Evolutionary conservation across 2,888 invertebrate genomes (phyloP), one percentile per base, ranked within the genome.

Genomic region (Erebia ligea): DNA sequence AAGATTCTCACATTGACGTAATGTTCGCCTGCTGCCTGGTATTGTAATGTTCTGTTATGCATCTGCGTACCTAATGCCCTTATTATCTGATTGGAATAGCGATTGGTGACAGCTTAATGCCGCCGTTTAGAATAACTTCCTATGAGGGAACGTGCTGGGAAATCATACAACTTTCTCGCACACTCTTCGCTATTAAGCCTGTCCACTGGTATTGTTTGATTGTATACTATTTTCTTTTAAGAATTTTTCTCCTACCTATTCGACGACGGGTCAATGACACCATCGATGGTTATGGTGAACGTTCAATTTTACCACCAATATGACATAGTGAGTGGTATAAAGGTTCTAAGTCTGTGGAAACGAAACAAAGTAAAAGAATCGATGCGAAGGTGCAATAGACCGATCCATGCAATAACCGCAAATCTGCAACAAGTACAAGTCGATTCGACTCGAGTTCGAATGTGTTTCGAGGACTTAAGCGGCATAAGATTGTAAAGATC

Each of bases 71-170:
- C 76, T 71, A 73, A 73, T 68, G 75, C 75, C 76, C 75, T 76
- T 73, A 76, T 71, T 74, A 74, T 76, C 71, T 75, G 76, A 74
- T 74, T 73, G 34, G 72, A 74, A 74, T 76, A 74, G 74, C 68
- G 69, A 68, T 69, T 68, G 68, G 68, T 67, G 62, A 58, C 67
- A 59, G 45, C 52, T 59, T 63, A 67, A 69, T 67, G 62, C 50
- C 63, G 61, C 56, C 61, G 56, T 66, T 71, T 66, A 66, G 66
- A 68, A 67, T 69, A 63, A 69, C 66, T 72, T 72, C 72, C 69
- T 63, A 45, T 15, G 15, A 52, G 67, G 52, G 61, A 67, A 50
- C 45, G 50, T 59, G 59, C 48, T 13, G 64, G 34, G 52, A 52
- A 65, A 68, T 42, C 57, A 68, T 66, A 25, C 61, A 56, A 40